Base-by-base conservation (phyloP, 1,140 invertebrate genomes). In the Calycopis cecrops region DNA sequence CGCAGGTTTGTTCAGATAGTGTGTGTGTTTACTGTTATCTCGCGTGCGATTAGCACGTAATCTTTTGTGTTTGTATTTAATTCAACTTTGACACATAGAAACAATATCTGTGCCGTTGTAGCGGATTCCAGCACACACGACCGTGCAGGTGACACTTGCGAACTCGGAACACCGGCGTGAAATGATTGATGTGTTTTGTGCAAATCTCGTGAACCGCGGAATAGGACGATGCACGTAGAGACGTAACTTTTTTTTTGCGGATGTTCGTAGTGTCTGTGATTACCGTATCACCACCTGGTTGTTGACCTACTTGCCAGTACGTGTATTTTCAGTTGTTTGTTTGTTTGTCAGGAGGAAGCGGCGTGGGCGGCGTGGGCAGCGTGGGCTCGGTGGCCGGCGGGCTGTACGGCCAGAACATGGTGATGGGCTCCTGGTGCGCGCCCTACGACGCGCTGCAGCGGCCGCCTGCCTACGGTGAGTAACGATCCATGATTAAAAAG, bases 381-480 rank as follows among this genome's bases (percentile, higher is more conserved):
- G 82, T 79, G 48, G 71, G 78, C 57, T 58, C 60, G 7, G 73
- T 85, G 60, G 73, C 65, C 48, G 73, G 79, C 55, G 79, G 73
- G 3, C 74, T 85, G 53, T 85, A 83, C 66, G 64, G 67, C 0
- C 79, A 84, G 69, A 85, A 85, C 70, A 68, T 84, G 70, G 76
- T 94, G 90, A 94, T 94, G 93, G 91, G 92, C 17, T 92, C 93
- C 4, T 94, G 93, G 93, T 89, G 94, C 49, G 87, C 91, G 9
- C 91, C 93, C 44, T 95, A 95, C 84, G 94, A 95, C 67, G 91
- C 92, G 1, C 93, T 94, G 72, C 93, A 95, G 72, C 89, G 93
- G 0, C 93, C 93, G 0, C 93, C 93, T 0, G 92, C 93, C 12
- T 95, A 94, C 67, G 92, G 92, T 93, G 76, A 80, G 64, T 57